phyloP scores from a whole-genome alignment of 2,888 invertebrate species.

The Lypha dubia region DNA sequence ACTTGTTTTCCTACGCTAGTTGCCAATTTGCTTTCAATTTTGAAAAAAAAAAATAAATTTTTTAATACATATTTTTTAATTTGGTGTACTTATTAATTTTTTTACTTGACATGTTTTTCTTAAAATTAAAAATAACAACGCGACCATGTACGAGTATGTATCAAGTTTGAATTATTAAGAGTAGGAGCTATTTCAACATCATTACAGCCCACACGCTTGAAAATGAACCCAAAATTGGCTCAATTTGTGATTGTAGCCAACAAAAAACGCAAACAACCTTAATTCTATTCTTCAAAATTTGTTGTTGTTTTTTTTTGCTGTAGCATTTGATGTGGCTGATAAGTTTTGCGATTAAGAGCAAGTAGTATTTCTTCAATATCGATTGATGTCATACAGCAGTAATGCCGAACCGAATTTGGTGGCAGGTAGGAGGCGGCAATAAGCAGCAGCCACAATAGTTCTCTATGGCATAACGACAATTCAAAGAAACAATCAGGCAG shows the following conservation, averaged over 20 bases:
- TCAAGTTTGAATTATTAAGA: conserved; percentile 46
- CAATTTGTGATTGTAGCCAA: conserved; percentile 12
- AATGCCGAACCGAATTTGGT: conserved; percentile 59
- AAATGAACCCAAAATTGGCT: conserved; percentile 41
- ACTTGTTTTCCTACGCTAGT: conserved; percentile 47
- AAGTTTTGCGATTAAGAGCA: conserved; percentile 47
- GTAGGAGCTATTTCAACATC: conserved; percentile 66
- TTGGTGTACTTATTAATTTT: conserved; percentile 25
- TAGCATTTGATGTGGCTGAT: conserved; percentile 45
- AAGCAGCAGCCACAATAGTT: conserved; percentile 41
- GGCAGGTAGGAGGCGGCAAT: conserved; percentile 63
- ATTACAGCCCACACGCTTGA: conserved; percentile 58
- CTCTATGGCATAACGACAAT: conserved; percentile 22
- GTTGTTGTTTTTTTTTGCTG: conserved; percentile 41
- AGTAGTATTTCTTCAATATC: conserved; percentile 74
- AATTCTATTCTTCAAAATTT: conserved; percentile 38
- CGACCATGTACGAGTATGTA: conserved; percentile 17
- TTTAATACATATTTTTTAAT: conserved; percentile 29
- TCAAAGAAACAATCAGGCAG: conserved; percentile 14
- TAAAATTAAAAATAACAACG: conserved; percentile 13
- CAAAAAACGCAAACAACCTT: conserved; percentile 44
- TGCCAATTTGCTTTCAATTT: conserved; percentile 51
- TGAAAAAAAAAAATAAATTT: too few relatives aligned
- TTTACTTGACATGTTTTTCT: conserved; percentile 34
- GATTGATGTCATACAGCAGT: conserved; percentile 75